A percentile compares a stretch with the other conserved stretches of the same genome.
Conservation (phyloP, 2,888 invertebrate species). For the Tanytarsus gracilentus region DNA sequence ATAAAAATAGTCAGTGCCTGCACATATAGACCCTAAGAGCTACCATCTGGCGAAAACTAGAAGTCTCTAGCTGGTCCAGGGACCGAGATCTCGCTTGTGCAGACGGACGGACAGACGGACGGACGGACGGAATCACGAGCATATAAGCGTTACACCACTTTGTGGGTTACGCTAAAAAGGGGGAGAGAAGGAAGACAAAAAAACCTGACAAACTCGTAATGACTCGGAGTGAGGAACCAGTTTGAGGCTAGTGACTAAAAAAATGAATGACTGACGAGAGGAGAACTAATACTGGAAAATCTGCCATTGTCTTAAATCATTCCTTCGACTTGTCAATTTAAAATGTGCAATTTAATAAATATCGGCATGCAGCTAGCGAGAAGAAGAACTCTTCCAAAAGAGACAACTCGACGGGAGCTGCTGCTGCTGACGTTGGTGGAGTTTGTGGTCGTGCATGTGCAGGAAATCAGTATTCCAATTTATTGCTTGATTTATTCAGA, state of each 20-base stretch:
- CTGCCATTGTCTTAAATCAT: conserved; percentile 16
- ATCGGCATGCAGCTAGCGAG: background rate
- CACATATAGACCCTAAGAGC: too few species aligned
- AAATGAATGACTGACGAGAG: background rate
- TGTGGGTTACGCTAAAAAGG: too few species aligned
- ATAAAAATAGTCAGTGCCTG: too few species aligned
- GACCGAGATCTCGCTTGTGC: too few species aligned
- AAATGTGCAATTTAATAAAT: conserved; percentile 20
- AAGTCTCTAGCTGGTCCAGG: too few species aligned
- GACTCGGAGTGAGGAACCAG: background rate
- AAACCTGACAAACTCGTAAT: conserved; percentile 11
- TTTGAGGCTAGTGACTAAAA: background rate
- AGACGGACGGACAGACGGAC: too few species aligned
- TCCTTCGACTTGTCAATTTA: conserved; percentile 23
- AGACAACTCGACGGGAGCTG: too few species aligned
- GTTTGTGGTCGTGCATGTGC: background rate
- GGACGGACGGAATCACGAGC: too few species aligned
- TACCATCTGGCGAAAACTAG: too few species aligned
- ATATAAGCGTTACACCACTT: too few species aligned
- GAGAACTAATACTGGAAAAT: background rate
- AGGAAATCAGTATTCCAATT: background rate
- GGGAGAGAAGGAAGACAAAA: background rate
- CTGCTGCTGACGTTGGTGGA: background rate
- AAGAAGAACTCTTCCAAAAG: too few species aligned
- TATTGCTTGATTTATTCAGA: conserved; percentile 5